These are phyloP conservation scores for Unio pictorum DNA, from an alignment of 2,888 invertebrate genomes.

Conservation along the genomic window DNA sequence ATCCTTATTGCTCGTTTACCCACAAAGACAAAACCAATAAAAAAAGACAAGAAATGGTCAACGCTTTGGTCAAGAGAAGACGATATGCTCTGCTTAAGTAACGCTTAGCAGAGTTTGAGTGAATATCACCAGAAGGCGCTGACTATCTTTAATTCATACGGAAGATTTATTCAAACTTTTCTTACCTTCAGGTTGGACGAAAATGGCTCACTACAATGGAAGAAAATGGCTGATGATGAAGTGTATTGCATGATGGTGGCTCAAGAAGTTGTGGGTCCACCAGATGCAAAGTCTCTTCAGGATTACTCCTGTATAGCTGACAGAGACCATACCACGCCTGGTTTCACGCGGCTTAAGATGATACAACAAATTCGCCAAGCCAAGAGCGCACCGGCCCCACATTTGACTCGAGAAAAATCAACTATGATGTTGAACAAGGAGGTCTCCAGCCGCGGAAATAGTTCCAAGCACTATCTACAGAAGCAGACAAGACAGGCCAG, in stretches of 20 bases:
- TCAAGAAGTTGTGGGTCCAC: constrained; percentile 28
- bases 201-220: constrained; percentile 21
- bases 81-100: too few species aligned
- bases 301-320: constrained; percentile 22
- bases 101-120: background rate
- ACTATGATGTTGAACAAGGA: constrained; percentile 26
- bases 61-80: too few species aligned
- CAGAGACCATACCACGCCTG: constrained; percentile 18
- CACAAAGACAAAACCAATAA: too few species aligned
- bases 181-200: constrained; percentile 19
- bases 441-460: constrained; percentile 26
- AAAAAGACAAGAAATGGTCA: too few species aligned
- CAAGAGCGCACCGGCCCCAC: constrained; percentile 25
- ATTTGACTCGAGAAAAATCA: constrained; percentile 25
- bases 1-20: too few species aligned
- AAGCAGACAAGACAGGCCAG: constrained; percentile 25
- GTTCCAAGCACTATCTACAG: constrained; percentile 24
- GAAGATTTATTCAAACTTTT: background rate
- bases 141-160: too few species aligned
- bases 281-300: constrained; percentile 8
- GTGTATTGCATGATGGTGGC: constrained; percentile 34
- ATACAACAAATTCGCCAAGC: constrained; percentile 13
- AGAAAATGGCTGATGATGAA: constrained; percentile 27
- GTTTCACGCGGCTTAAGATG: constrained; percentile 23
- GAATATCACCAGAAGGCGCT: background rate